phyloP scores from a whole-genome alignment of 2,888 invertebrate species.

The Coremacera marginata region DNA sequence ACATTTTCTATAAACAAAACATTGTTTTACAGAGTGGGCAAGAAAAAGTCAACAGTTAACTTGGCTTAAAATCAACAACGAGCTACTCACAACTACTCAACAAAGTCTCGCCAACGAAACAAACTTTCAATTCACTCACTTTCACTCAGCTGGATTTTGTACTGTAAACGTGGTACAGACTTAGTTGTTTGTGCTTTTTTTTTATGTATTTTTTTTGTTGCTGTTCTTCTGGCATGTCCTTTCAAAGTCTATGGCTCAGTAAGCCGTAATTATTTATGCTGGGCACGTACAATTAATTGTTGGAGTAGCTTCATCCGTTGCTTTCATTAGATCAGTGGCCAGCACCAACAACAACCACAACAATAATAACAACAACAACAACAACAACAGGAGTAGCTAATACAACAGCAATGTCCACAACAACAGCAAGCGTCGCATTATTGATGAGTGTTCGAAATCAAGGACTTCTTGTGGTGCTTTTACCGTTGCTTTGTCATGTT shows the following conservation, averaged over 20 bases:
- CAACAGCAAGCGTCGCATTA: not conserved
- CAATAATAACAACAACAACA: not conserved
- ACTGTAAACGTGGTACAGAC: not conserved
- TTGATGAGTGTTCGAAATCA: not conserved
- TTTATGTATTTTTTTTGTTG: not conserved
- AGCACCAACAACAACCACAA: no score
- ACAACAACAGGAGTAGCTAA: not conserved
- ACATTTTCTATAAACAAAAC: not conserved
- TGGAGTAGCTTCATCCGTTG: conserved; percentile 31
- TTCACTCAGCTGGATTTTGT: not conserved
- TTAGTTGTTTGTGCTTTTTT: not conserved
- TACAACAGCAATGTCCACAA: not conserved
- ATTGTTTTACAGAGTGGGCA: no score
- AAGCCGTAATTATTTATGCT: conserved; percentile 44
- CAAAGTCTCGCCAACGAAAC: not conserved
- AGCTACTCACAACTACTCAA: not conserved
- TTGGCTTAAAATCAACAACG: not conserved
- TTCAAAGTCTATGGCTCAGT: not conserved
- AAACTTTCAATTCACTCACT: not conserved
- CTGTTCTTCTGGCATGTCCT: no score
- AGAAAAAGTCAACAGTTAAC: not conserved
- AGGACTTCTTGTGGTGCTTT: not conserved
- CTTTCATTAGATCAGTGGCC: not conserved
- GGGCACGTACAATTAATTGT: conserved; percentile 45
- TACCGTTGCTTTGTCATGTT: no score